Evolutionary conservation across 2,888 invertebrate genomes (phyloP).

Genomic region (Nebria brevicollis): DNA sequence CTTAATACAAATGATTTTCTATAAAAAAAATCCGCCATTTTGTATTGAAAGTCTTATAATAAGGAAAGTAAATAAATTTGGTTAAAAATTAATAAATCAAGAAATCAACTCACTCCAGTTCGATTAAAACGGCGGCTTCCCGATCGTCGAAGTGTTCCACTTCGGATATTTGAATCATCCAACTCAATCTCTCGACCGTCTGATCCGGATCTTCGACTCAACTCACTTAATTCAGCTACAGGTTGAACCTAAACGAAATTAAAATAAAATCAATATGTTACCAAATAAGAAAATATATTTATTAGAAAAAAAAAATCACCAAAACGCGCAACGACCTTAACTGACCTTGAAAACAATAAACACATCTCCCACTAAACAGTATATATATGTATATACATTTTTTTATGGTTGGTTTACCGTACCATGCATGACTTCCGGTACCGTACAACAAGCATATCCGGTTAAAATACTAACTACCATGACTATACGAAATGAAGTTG

Average conservation of each 20-base stretch:
- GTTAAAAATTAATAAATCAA: background rate
- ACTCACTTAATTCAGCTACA: constrained; percentile 90
- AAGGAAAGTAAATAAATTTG: background rate
- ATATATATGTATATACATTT: background rate
- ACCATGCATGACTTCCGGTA: constrained; percentile 20
- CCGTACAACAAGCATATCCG: constrained; percentile 25
- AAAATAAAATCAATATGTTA: constrained; percentile 31
- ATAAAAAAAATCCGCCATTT: too few species aligned
- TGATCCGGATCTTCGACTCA: constrained; percentile 79
- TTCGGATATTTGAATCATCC: constrained; percentile 72
- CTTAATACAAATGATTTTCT: too few species aligned
- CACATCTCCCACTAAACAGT: background rate
- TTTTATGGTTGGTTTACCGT: constrained; percentile 15
- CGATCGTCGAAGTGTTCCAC: constrained; percentile 85
- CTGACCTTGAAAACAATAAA: constrained; percentile 12
- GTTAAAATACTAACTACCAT: constrained; percentile 9
- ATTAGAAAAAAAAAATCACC: background rate
- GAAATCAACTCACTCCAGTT: constrained; percentile 65
- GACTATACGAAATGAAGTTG: background rate
- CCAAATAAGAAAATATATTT: background rate
- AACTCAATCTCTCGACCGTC: constrained; percentile 76
- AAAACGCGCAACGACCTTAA: constrained; percentile 6
- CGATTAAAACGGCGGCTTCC: constrained; percentile 82
- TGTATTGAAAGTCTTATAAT: too few species aligned
- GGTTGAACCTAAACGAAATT: constrained; percentile 81